Evolutionary conservation across 1,140 invertebrate genomes (phyloP).

Genomic region (Calephelis nemesis): DNA sequence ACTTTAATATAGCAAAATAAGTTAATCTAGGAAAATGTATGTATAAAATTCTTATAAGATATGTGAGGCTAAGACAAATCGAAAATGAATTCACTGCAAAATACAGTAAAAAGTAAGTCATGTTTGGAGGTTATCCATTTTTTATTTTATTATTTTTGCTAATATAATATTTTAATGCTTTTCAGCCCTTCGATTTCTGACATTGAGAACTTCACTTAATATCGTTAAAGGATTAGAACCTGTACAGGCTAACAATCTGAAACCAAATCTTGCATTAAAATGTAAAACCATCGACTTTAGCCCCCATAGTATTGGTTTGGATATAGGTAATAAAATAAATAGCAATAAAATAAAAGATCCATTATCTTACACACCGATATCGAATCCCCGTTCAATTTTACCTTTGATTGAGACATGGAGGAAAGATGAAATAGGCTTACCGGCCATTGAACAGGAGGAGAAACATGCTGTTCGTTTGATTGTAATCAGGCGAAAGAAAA

Average conservation of each 20-base stretch:
- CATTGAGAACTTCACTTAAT: constrained; percentile 56
- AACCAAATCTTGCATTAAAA: constrained; percentile 39
- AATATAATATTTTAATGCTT: constrained; percentile 9
- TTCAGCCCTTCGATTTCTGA: constrained; percentile 63
- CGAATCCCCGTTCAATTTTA: constrained; percentile 66
- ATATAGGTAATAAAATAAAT: constrained; percentile 48
- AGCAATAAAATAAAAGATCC: constrained; percentile 53
- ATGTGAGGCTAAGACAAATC: constrained; percentile 7
- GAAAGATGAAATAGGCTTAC: constrained; percentile 65
- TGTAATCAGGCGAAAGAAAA: constrained; percentile 89
- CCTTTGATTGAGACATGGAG: constrained; percentile 63
- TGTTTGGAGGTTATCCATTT: constrained; percentile 15
- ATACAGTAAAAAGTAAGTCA: constrained; percentile 61
- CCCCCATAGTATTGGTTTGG: constrained; percentile 52
- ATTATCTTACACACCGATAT: constrained; percentile 58
- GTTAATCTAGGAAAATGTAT: no score
- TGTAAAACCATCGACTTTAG: constrained; percentile 44
- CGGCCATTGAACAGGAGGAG: constrained; percentile 55
- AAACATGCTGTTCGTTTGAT: constrained; percentile 87
- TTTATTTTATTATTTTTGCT: not conserved
- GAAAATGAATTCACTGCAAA: constrained; percentile 54
- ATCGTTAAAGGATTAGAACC: constrained; percentile 53
- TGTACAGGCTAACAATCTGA: constrained; percentile 18
- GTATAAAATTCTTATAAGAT: not conserved
- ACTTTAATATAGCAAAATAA: no score